Base-by-base conservation (phyloP, 2,888 invertebrate species). In the Pandemis corylana region DNA sequence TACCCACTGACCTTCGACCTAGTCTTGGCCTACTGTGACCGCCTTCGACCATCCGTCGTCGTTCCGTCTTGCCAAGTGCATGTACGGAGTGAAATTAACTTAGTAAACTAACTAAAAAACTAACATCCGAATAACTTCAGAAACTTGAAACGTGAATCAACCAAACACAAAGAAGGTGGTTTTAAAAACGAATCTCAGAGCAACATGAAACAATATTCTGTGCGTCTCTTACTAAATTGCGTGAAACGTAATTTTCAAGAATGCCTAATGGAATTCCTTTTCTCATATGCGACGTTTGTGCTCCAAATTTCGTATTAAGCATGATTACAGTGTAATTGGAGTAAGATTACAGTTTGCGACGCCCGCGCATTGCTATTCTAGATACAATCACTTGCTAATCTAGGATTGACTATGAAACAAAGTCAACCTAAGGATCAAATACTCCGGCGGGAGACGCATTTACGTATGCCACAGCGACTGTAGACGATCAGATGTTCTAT, bases 331-430 rank as follows among this genome's bases (percentile, higher is more conserved):
- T 12, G 36, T 65, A 67, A 67, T 53, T 49, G 44, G 20, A 42
- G 15, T 2, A 7, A 62, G 66, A 70, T 62, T 51, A 74, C 56
- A 74, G 61, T 59, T 64, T 36, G 68, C 56, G 20, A 41, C 41
- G 44, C 42, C 36, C 65, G 49, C 28, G 36, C 51, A 36, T 56
- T 53, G 63, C 62, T 53, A 51, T 66, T 51, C 46, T 61, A n/a
- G 66, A 28, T 12, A 53, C 66, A 71, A 67, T 71, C 71, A 67
- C 46, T 42, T 53, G 75, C 70, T 70, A 70, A 75, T 75, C 70
- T 71, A 44, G 70, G 20, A 75, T 75, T 75, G 67, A 75, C 67
- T 71, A 74, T 69, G 75, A 75, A 75, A 75, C 75, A 75, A 75
- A 75, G 75, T 75, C 75, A 70, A 70, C 53, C 66, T 63, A 9